Conservation (phyloP, 2,888 invertebrate genomes). For the Hydrotaea diabolus region DNA sequence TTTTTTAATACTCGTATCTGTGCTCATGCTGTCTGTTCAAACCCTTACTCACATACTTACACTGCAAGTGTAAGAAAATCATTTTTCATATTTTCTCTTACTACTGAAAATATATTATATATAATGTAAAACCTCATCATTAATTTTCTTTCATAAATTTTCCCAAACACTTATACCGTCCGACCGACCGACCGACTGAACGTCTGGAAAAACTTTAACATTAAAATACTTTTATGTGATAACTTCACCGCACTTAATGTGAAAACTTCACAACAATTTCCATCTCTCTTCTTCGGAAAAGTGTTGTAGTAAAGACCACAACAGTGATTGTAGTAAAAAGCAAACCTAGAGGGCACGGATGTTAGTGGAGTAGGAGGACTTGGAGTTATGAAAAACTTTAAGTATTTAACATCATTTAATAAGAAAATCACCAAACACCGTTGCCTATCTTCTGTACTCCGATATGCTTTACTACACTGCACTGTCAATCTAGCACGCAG, state of each 20-base stretch:
- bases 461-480: background rate
- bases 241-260: conserved; percentile 29
- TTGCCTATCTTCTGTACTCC: background rate
- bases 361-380: background rate
- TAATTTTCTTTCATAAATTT: conserved; percentile 1
- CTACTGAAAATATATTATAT: no score
- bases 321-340: background rate
- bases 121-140: background rate
- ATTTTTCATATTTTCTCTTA: background rate
- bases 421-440: conserved; percentile 21
- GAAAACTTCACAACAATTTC: conserved; percentile 14
- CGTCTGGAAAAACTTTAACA: conserved; percentile 10
- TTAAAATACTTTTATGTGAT: conserved; percentile 35
- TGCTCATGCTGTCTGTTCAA: background rate
- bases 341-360: background rate
- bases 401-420: conserved; percentile 26
- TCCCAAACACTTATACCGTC: background rate
- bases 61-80: background rate
- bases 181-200: background rate
- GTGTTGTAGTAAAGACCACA: background rate
- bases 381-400: background rate
- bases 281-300: background rate
- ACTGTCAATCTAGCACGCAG: background rate
- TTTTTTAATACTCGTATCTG: background rate
- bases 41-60: background rate